Conservation (phyloP, 2,113 vertebrate species). For the Ammospiza nelsoni region DNA sequence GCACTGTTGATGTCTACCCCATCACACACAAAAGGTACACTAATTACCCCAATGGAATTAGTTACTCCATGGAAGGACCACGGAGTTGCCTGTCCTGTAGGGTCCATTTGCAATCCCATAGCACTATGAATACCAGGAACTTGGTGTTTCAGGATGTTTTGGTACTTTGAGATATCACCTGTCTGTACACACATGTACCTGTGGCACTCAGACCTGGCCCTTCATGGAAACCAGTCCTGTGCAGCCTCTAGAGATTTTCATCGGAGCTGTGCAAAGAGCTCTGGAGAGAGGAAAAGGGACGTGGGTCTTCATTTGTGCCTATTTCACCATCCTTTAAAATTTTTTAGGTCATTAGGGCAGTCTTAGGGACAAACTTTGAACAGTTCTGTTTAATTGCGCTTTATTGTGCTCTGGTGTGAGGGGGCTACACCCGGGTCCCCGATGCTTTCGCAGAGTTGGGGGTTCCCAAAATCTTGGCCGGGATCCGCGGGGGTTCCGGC, state of each 20-base stretch:
- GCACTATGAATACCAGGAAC: fast-evolving
- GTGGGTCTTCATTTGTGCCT: background rate
- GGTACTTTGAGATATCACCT: no score
- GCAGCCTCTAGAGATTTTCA: background rate
- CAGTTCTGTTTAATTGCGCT: fast-evolving
- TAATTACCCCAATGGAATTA: background rate
- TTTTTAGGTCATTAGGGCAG: background rate
- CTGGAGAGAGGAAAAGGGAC: fast-evolving
- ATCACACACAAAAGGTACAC: background rate
- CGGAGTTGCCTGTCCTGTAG: background rate
- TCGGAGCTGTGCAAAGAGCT: fast-evolving
- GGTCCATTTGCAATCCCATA: background rate
- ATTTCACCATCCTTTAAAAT: background rate
- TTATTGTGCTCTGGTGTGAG: background rate
- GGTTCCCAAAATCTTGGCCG: fast-evolving
- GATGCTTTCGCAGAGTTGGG: fast-evolving
- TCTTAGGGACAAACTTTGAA: background rate
- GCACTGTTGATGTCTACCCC: background rate
- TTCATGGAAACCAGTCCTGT: background rate
- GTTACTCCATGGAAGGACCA: background rate
- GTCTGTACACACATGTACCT: background rate
- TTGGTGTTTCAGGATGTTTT: background rate
- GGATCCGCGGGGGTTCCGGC: background rate
- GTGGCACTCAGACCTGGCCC: background rate
- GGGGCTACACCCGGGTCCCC: no score